These are phyloP conservation scores for Mesopsocus fuscifrons DNA, from an alignment of 2,888 invertebrate genomes.

Conservation along the genomic window DNA sequence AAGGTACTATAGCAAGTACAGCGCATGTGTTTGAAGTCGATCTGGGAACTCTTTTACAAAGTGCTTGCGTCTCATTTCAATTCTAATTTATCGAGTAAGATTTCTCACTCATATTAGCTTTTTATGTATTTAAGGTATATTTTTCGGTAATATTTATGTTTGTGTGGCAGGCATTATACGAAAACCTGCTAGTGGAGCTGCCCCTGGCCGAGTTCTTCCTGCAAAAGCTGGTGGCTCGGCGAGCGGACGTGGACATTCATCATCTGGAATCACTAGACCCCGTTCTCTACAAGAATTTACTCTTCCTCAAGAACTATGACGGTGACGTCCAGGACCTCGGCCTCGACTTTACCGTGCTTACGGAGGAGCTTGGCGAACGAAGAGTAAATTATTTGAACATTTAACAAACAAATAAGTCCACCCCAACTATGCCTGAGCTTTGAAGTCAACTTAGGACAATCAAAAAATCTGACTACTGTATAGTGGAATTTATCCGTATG, in stretches of 20 bases:
- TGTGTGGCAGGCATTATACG: slow-evolving; percentile 61
- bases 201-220: slow-evolving; percentile 94
- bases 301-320: slow-evolving; percentile 68
- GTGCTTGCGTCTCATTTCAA: too few species aligned
- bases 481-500: too few species aligned
- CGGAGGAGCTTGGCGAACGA: slow-evolving; percentile 77
- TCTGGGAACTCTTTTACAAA: too few species aligned
- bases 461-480: slow-evolving; percentile 10
- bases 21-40: too few species aligned
- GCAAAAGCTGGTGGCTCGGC: slow-evolving; percentile 64
- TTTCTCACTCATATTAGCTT: too few species aligned
- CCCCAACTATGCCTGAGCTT: too few species aligned
- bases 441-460: too few species aligned
- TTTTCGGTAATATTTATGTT: slow-evolving; percentile 11
- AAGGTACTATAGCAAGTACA: too few species aligned
- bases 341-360: slow-evolving; percentile 82
- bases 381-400: slow-evolving; percentile 30
- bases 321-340: slow-evolving; percentile 77
- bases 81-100: too few species aligned
- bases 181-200: slow-evolving; percentile 82
- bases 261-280: slow-evolving; percentile 88
- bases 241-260: slow-evolving; percentile 67
- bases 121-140: too few species aligned
- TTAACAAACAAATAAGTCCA: too few species aligned
- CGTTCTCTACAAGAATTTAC: slow-evolving; percentile 71